These are phyloP conservation scores for Tichodroma muraria DNA, from an alignment of 2,113 vertebrate genomes.

Conservation along the genomic window DNA sequence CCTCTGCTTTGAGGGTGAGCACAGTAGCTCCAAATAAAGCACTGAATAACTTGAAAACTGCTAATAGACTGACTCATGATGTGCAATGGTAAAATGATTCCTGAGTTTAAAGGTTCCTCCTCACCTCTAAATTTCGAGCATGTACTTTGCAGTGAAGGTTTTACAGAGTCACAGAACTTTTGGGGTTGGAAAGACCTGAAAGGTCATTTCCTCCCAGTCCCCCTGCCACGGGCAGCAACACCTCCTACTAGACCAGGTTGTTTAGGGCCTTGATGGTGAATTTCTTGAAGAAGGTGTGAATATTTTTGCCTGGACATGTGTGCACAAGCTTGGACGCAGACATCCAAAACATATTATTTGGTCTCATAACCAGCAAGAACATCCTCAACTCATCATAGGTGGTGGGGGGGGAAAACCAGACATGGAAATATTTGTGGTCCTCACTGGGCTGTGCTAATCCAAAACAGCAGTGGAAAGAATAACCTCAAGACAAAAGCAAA, in stretches of 20 bases:
- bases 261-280: not conserved
- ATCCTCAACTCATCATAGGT: not conserved
- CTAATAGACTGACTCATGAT: not conserved
- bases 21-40: not conserved
- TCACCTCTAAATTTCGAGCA: not conserved
- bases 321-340: too few relatives aligned
- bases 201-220: not conserved
- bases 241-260: not conserved
- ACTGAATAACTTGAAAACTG: not conserved
- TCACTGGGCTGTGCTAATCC: not conserved
- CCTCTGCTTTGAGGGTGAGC: not conserved
- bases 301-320: not conserved
- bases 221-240: rapidly evolving
- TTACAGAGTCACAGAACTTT: not conserved
- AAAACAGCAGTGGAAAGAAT: not conserved
- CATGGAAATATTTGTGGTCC: not conserved
- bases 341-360: not conserved
- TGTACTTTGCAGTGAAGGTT: not conserved
- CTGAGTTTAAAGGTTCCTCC: not conserved
- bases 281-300: not conserved
- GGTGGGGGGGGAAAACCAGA: not conserved
- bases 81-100: rapidly evolving
- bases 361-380: not conserved
- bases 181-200: not conserved
- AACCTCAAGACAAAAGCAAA: not conserved